Conservation (phyloP, 2,113 vertebrate species). For the Xiphophorus couchianus region DNA sequence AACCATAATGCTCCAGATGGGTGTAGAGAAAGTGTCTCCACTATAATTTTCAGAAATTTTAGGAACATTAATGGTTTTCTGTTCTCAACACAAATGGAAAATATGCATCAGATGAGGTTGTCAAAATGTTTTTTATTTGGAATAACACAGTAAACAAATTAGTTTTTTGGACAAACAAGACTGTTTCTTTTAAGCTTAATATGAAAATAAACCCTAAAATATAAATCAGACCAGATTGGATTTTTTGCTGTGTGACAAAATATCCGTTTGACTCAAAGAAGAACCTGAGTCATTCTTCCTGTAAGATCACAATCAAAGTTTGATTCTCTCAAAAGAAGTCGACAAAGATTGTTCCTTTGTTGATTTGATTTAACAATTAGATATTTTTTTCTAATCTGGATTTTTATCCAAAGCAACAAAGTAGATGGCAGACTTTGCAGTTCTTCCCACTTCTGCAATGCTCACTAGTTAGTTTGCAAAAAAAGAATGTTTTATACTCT, state of each 20-base stretch:
- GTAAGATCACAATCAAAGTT: not conserved
- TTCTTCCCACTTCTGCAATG: not conserved
- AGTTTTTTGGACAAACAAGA: not conserved
- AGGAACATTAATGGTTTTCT: not conserved
- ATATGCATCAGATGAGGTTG: not conserved
- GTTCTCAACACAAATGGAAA: not conserved
- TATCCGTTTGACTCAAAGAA: constrained; percentile 8
- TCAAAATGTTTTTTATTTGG: not conserved
- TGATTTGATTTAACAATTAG: not conserved
- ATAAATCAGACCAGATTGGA: constrained; percentile 3
- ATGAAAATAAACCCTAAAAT: not conserved
- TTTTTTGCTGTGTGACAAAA: constrained; percentile 13
- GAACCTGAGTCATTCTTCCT: not conserved
- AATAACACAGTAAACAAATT: not conserved
- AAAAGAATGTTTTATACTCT: not conserved
- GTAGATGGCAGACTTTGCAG: not conserved
- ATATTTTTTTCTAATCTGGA: not conserved
- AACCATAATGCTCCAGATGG: constrained; percentile 37
- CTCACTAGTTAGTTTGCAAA: not conserved
- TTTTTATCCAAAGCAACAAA: not conserved
- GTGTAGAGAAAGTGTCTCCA: constrained; percentile 20
- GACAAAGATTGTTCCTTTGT: not conserved
- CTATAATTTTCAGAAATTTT: not conserved
- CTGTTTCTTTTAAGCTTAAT: not conserved
- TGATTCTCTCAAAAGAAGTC: not conserved